Base-by-base conservation (phyloP, 2,888 invertebrate genomes). In the Polyploca ridens region DNA sequence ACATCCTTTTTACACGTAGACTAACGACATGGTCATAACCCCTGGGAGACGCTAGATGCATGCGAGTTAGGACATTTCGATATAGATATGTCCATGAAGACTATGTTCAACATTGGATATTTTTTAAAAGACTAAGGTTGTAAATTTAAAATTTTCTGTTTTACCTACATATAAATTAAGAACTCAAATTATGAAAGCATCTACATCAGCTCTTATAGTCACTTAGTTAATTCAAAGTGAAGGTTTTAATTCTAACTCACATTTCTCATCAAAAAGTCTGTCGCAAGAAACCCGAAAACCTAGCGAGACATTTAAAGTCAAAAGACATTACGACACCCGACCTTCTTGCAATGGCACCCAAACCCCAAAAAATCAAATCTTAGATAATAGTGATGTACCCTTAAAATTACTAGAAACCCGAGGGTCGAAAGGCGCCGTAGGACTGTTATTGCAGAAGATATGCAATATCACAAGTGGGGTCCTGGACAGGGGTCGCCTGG, bases 381-480 rank as follows among this genome's bases (percentile, higher is more conserved):
- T 66, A 84, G 79, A 81, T 83, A 76, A 78, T 74, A 71, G 76
- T 71, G 77, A 81, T 77, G 81, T 75, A 72, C 75, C 81, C 81
- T 82, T 85, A 86, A 86, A 85, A 84, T 85, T 82, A 84, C 79
- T 74, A 73, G 76, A 75, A 83, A 71, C 75, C 78, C 16, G 74
- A 79, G 83, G 85, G 82, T 80, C 82, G 79, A 82, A 78, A 77
- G 78, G 81, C 78, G 76, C 80, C 75, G 68, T 70, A 66, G 78
- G 77, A 77, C 70, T 84, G 86, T 88, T 88, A 86, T 86, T 86
- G 84, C 83, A 70, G 65, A 72, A 83, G 86, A 87, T 85, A 86
- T 84, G 86, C 80, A 85, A 85, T 87, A 86, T 89, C 83, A 75
- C 77, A 73, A 77, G 80, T 78, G 74, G 73, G 73, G 75, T 71